These are phyloP conservation scores for Lypha dubia DNA, from an alignment of 2,888 invertebrate species.

Conservation along the genomic window DNA sequence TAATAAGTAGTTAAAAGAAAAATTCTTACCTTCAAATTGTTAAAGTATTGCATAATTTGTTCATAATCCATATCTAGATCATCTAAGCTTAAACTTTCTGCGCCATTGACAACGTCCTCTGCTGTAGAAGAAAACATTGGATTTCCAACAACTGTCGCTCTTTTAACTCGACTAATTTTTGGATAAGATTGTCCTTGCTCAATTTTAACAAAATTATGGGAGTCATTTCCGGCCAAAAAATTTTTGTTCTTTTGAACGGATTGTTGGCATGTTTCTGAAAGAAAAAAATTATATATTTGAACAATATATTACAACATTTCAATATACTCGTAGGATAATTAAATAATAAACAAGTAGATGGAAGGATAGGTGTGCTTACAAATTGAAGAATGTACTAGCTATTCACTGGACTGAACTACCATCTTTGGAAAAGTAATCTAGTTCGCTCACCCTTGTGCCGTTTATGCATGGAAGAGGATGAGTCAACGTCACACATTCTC, in stretches of 20 bases:
- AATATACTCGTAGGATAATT: too few species aligned
- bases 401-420: too few species aligned
- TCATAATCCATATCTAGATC: constrained; percentile 98
- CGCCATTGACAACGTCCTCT: constrained; percentile 84
- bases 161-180: constrained; percentile 86
- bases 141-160: constrained; percentile 93
- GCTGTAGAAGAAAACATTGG: constrained; percentile 90
- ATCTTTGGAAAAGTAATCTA: too few species aligned
- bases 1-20: too few species aligned
- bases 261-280: constrained; percentile 47
- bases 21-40: constrained; percentile 95
- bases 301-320: neutral
- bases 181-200: constrained; percentile 58
- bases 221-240: constrained; percentile 24
- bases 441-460: too few species aligned
- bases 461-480: too few species aligned
- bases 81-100: constrained; percentile 89
- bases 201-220: constrained; percentile 53
- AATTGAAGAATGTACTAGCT: too few species aligned
- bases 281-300: neutral
- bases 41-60: constrained; percentile 99
- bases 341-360: too few species aligned
- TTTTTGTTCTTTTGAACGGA: constrained; percentile 10
- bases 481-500: too few species aligned
- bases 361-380: too few species aligned